Evolutionary conservation across 2,888 invertebrate genomes (phyloP).

Genomic region (Zhuqinia jingwanae): DNA sequence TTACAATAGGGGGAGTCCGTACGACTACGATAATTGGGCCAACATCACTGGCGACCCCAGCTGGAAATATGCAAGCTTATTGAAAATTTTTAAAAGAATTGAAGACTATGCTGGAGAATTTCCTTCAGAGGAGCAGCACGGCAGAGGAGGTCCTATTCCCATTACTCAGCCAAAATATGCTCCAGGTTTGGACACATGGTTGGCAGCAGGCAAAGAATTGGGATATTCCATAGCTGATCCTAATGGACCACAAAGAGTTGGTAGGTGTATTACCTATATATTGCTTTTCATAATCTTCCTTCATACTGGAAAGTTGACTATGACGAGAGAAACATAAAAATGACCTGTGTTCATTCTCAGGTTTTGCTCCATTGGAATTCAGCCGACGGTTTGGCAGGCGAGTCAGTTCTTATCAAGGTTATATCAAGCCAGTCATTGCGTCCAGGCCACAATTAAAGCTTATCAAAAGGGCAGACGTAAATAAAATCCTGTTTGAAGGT

Average conservation of each 20-base stretch:
- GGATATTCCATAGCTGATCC: conserved; percentile 7
- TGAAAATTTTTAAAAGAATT: not conserved
- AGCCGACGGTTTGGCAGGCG: not conserved
- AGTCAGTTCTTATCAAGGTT: conserved; percentile 27
- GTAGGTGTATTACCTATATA: no score
- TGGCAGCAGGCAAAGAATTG: not conserved
- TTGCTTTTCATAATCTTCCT: no score
- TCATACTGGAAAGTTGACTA: no score
- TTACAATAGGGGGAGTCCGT: conserved; percentile 19
- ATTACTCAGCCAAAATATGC: not conserved
- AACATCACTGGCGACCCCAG: not conserved
- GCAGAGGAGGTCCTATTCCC: not conserved
- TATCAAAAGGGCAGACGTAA: not conserved
- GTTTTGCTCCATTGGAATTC: conserved; percentile 22
- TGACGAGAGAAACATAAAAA: conserved; percentile 63
- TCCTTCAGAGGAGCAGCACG: not conserved
- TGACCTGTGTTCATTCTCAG: not conserved
- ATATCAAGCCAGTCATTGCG: not conserved
- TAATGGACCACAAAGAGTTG: conserved; percentile 56
- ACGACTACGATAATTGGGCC: conserved; percentile 27
- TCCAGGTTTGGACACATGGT: conserved; percentile 3
- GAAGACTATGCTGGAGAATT: conserved; percentile 6
- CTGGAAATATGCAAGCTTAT: not conserved
- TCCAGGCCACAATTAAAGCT: not conserved
- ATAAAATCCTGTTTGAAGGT: conserved; percentile 24